phyloP scores from a whole-genome alignment of 2,797 vertebrate species.

The Pteropus rufus region DNA sequence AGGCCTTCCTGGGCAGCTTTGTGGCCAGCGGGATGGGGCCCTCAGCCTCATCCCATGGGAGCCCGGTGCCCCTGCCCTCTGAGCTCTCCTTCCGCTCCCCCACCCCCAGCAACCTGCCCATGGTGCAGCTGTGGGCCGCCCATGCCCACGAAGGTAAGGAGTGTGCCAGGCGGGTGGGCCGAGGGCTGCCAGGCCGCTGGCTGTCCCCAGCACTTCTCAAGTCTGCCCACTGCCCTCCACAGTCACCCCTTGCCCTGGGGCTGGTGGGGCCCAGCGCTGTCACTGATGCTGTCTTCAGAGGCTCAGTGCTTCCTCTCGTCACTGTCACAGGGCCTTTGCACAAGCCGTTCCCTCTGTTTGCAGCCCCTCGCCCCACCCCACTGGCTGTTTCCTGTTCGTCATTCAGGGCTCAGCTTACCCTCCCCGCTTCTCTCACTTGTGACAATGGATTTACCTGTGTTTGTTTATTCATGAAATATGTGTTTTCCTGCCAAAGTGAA shows the following conservation, averaged over 20 bases:
- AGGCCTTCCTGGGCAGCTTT: slow-evolving; percentile 87
- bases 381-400: neutral
- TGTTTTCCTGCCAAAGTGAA: rapidly evolving
- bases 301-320: neutral
- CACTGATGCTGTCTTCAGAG: neutral
- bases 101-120: slow-evolving; percentile 88
- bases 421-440: rapidly evolving
- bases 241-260: neutral
- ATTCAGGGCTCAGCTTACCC: neutral
- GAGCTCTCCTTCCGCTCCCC: slow-evolving; percentile 88
- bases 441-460: neutral
- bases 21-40: slow-evolving; percentile 82
- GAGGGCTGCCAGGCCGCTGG: slow-evolving; percentile 13
- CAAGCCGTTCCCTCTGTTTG: neutral
- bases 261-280: neutral
- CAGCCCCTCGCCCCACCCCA: neutral
- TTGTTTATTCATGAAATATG: neutral
- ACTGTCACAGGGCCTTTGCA: slow-evolving; percentile 21
- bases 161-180: neutral
- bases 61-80: slow-evolving; percentile 83
- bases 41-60: slow-evolving; percentile 77
- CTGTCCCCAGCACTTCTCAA: neutral
- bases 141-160: slow-evolving; percentile 85
- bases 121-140: slow-evolving; percentile 88
- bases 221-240: neutral